Evolutionary conservation across 2,113 vertebrate genomes (phyloP), one percentile per base, ranked within the genome.

Genomic region (Poicephalus gulielmi): DNA sequence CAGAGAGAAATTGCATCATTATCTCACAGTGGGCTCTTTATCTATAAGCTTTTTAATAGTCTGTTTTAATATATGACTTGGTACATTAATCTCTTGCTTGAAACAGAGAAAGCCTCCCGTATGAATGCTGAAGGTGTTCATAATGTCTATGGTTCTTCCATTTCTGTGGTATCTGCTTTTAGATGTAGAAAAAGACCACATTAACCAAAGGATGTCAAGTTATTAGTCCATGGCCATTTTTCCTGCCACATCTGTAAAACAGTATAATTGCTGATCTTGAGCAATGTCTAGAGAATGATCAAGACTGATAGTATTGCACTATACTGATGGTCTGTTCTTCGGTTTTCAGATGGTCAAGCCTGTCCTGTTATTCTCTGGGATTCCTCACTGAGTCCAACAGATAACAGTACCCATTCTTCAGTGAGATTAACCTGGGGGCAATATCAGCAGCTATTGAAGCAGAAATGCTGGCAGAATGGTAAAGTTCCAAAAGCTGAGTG

Each of bases 401-500:
- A 98, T 97, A 97, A 98, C 49, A 96, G 94, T 57, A 98, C 97
- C 28, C 95, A 97, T 83, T 98, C 98, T 80, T 98, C 98, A 5
- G 94, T 98, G 63, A 97, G 89, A 67, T 88, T 99, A 90, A 99
- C 98, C 12, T 99, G 99, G 99, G 98, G 98, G 25, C 92, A 92
- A 25, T 99, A 99, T 86, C 99, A 99, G 96, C 97, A 95, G 59
- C 97, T 98, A 16, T 93, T 99, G 49, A 99, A 98, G 78, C 98
- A 98, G 88, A 99, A 98, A 73, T 99, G 99, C 76, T 99, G 99
- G 99, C 97, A 98, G 84, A 98, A 98, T 83, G 99, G 99, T 50
- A 96, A 97, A 90, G 90, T 92, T 25, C 99, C 99, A 17, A 99
- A 98, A 96, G 91, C 98, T 14, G 98, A 99, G 13, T 98, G 98